phyloP scores from a whole-genome alignment of 2,797 vertebrate genomes.

The Clarias fuscus region DNA sequence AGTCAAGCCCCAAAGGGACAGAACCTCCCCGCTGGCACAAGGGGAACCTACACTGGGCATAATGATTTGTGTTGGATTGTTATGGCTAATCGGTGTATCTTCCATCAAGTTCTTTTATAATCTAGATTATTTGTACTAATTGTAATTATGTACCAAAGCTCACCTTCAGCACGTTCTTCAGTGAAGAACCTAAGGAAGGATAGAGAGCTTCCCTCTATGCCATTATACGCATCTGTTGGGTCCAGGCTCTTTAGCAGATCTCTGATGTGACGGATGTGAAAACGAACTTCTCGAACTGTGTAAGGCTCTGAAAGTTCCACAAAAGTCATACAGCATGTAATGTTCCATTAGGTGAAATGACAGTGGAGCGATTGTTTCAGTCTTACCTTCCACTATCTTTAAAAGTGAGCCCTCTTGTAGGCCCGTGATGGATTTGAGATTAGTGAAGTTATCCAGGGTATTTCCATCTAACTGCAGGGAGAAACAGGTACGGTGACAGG shows the following conservation, averaged over 20 bases:
- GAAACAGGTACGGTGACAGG: constrained; percentile 93
- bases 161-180: constrained; percentile 81
- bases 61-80: too few relatives aligned
- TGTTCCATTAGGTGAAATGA: neutral
- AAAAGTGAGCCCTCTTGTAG: constrained; percentile 83
- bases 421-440: constrained; percentile 82
- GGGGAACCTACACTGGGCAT: too few relatives aligned
- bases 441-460: constrained; percentile 82
- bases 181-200: constrained; percentile 88
- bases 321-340: neutral
- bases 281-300: constrained; percentile 87
- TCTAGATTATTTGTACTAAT: neutral
- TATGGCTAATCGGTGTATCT: neutral
- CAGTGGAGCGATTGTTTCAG: neutral
- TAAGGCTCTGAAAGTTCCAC: constrained; percentile 78
- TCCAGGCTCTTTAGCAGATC: constrained; percentile 93
- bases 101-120: neutral
- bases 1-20: too few relatives aligned
- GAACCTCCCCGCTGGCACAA: too few relatives aligned
- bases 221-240: constrained; percentile 88
- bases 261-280: constrained; percentile 88
- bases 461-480: constrained; percentile 86
- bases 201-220: constrained; percentile 86
- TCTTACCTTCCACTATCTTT: constrained; percentile 88
- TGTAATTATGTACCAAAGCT: neutral